Evolutionary conservation across 2,113 vertebrate species (phyloP).

Genomic region (Gallinago undulata): DNA sequence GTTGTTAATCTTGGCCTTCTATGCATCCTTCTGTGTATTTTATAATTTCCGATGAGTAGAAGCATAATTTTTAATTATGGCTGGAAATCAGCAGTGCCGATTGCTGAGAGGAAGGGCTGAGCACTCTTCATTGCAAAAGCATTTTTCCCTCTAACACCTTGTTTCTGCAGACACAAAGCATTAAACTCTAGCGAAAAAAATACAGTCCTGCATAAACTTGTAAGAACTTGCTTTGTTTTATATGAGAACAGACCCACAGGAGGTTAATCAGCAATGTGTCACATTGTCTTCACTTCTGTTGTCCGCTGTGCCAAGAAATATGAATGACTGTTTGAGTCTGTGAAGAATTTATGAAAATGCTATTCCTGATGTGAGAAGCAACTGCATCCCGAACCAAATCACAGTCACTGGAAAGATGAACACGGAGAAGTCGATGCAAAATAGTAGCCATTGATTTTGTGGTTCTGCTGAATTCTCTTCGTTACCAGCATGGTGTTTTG

Average conservation of each 20-base stretch:
- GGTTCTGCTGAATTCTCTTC: neutral
- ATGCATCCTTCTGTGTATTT: neutral
- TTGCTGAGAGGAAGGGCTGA: neutral
- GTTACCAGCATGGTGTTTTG: neutral
- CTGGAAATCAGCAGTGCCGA: neutral
- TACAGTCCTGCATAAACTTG: neutral
- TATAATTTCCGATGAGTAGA: neutral
- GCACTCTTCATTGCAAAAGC: neutral
- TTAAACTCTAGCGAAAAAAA: neutral
- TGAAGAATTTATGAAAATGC: slow-evolving; percentile 5
- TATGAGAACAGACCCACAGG: neutral
- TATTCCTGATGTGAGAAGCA: neutral
- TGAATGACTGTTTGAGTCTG: neutral
- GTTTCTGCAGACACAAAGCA: neutral
- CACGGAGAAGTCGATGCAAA: neutral
- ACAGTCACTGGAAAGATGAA: neutral
- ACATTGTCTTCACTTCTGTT: neutral
- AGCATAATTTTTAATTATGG: neutral
- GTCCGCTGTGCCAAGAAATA: neutral
- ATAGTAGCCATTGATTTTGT: neutral
- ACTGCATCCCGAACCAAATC: neutral
- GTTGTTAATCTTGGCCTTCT: slow-evolving; percentile 6
- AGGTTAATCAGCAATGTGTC: neutral
- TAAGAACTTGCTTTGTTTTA: neutral
- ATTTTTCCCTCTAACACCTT: neutral